Evolutionary conservation across 2,113 vertebrate genomes (phyloP), one percentile per base, ranked within the genome.

Genomic region (Heterotilapia buettikoferi): DNA sequence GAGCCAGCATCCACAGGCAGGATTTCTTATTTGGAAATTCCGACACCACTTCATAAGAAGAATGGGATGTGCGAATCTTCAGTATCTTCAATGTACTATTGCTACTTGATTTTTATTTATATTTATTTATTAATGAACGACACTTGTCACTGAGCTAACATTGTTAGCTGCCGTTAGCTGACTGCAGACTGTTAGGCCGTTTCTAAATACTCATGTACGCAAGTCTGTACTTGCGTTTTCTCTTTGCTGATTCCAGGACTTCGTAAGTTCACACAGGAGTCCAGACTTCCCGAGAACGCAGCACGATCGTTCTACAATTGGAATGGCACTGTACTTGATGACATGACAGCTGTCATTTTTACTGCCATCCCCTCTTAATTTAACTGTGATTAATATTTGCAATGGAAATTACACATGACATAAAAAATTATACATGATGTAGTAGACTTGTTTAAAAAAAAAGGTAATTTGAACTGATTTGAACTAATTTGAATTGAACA

Each of bases 1-100:
- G 19, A 21, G 52, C 50, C 50, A 53, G 50, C 52, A 54, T 21
- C 52, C n/a, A 54, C 0, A 2, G n/a, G 0, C 52, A 54, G n/a
- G n/a, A 54, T 54, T 3, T 54, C 52, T 54, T 54, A 54, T 54
- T 54, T 21, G 52, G n/a, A 54, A 21, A 54, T 54, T 54, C 52
- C 3, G 5, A 54, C n/a, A 21, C n/a, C 52, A 21, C n/a, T 54
- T 21, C 10, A 54, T 54, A 12, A 54, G 21, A 54, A 54, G 3
- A 54, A 54, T 54, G 1, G 52, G 52, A 54, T 21, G n/a, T 21
- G 52, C 0, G n/a, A 54, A 21, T 21, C 52, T 21, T 21, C n/a
- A 54, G 52, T 21, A 54, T 54, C 52, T 21, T 54, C 52, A 21
- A 4, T 0, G 52, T 54, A 54, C 1, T 54, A 21, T 21, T 54